Base-by-base conservation (phyloP, 1,140 invertebrate genomes). In the Daktulosphaira vitifoliae region DNA sequence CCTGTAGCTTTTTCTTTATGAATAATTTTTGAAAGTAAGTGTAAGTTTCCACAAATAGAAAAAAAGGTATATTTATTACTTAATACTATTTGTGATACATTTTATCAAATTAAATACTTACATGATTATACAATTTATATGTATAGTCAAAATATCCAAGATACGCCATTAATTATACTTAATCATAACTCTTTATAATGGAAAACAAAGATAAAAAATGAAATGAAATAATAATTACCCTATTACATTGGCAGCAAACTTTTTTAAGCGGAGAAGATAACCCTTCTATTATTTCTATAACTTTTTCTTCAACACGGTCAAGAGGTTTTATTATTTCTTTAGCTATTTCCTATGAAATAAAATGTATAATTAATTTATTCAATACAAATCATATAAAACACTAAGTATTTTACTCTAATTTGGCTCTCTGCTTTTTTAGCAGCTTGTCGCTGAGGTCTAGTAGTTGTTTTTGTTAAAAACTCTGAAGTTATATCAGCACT, bases 341-440 rank as follows among this genome's bases (percentile, higher is more conserved):
- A 18, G 44, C 39, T 23, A 59, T 62, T 66, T 66, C 53, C 64
- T 66, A 20, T 18, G 54, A 54, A 16, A 53, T 20, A 15, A 37
- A 46, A 26, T 5, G 20, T 44, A 48, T 3, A 18, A 16, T 22
- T 53, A 22, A 1, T 25, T 11, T 54, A 26, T 53, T n/a, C n/a
- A n/a, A n/a, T n/a, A n/a, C n/a, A n/a, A n/a, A n/a, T n/a, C n/a
- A n/a, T n/a, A n/a, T n/a, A n/a, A n/a, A n/a, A n/a, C n/a, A n/a
- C n/a, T n/a, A n/a, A n/a, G n/a, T n/a, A n/a, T n/a, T 42, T 66
- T 68, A 74, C 73, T 70, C 70, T 72, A 29, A 73, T 73, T 65
- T 71, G 69, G 62, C 67, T 69, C 51, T 70, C 71, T 8, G 72
- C 71, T 50, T 66, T 70, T 49, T 69, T 68, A n/a, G 72, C 73